Conservation (phyloP, 2,113 vertebrate genomes). For the Polypterus bichir region DNA sequence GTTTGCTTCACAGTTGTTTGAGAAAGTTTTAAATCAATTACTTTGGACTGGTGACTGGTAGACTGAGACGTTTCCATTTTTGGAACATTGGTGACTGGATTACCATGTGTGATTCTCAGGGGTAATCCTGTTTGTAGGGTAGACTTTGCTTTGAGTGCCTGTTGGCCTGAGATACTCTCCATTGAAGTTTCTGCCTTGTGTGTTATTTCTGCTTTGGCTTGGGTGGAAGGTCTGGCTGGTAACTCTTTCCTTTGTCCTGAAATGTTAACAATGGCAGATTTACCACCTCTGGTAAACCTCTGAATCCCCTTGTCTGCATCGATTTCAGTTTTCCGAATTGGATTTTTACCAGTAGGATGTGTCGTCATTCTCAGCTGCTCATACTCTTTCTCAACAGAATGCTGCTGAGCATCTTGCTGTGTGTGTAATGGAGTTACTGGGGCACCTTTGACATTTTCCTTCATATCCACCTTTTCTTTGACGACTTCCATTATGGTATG, state of each 20-base stretch:
- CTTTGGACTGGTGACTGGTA: too few relatives aligned
- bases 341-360: conserved; percentile 35
- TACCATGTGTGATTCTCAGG: too few relatives aligned
- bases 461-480: conserved; percentile 41
- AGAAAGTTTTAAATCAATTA: too few relatives aligned
- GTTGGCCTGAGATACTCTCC: conserved; percentile 12
- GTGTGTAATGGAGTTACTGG: conserved; percentile 35
- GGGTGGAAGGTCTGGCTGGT: conserved; percentile 15
- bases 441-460: conserved; percentile 44
- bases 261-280: conserved; percentile 25
- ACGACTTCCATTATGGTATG: conserved; percentile 52
- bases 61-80: too few relatives aligned
- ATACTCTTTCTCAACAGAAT: conserved; percentile 25
- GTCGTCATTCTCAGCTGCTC: conserved; percentile 35
- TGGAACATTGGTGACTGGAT: too few relatives aligned
- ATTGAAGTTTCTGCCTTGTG: conserved; percentile 20
- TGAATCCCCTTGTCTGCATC: conserved; percentile 30
- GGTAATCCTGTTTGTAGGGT: conserved; percentile 20
- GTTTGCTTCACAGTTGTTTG: too few relatives aligned
- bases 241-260: conserved; percentile 18
- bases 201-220: conserved; percentile 26
- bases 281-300: conserved; percentile 35
- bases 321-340: conserved; percentile 34
- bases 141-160: conserved; percentile 31
- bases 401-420: conserved; percentile 33